Conservation (phyloP, 2,888 invertebrate genomes). For the Mesorhabditis belari region DNA sequence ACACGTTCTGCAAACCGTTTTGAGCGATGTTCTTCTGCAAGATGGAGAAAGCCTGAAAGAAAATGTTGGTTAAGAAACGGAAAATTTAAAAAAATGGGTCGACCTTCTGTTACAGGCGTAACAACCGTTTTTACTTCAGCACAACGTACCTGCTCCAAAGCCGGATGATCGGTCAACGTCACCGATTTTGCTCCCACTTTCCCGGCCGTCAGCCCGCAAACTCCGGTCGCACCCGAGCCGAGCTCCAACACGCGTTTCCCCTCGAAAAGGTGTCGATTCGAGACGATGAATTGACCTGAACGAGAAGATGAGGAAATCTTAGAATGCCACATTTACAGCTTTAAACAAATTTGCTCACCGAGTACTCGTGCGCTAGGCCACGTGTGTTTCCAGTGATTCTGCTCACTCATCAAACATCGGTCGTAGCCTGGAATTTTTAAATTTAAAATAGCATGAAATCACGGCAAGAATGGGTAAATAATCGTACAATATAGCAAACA, state of each 20-base stretch:
- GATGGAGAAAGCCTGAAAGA: slow-evolving; percentile 18
- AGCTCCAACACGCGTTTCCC: slow-evolving; percentile 28
- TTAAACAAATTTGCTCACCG: slow-evolving; percentile 17
- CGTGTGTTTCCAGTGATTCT: slow-evolving; percentile 27
- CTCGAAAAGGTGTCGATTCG: slow-evolving; percentile 14
- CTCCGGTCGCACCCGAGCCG: slow-evolving; percentile 39
- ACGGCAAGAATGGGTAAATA: neutral
- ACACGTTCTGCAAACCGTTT: slow-evolving; percentile 9
- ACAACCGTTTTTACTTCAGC: slow-evolving; percentile 1
- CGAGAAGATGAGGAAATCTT: slow-evolving; percentile 5
- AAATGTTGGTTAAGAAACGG: neutral
- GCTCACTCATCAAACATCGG: neutral
- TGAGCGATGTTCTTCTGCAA: slow-evolving; percentile 16
- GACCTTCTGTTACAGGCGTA: neutral
- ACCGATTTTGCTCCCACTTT: slow-evolving; percentile 30
- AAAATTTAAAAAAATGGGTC: neutral
- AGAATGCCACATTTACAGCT: neutral
- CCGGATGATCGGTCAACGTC: slow-evolving; percentile 32
- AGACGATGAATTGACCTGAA: slow-evolving; percentile 31
- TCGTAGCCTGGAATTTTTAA: neutral
- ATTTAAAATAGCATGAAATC: neutral
- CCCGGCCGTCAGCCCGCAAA: slow-evolving; percentile 32
- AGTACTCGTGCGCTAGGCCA: slow-evolving; percentile 37
- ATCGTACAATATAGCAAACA: neutral
- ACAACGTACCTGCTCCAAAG: slow-evolving; percentile 7